Evolutionary conservation across 2,888 invertebrate species (phyloP).

Genomic region (Drosophila pseudotakahashii): DNA sequence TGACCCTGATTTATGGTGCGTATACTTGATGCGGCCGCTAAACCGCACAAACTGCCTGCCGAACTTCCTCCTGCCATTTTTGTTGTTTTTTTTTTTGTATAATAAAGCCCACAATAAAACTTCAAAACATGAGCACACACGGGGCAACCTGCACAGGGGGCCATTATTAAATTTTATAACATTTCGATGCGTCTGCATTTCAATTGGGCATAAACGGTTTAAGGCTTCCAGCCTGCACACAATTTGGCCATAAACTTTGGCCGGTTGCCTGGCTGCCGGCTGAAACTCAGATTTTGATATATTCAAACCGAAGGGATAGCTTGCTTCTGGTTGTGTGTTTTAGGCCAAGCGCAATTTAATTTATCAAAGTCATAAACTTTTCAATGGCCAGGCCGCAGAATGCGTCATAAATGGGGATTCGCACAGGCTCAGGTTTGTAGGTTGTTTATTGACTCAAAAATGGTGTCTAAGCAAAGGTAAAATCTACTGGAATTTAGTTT

Average conservation of each 20-base stretch:
- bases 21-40: constrained; percentile 75
- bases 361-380: constrained; percentile 79
- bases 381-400: constrained; percentile 58
- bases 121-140: constrained; percentile 30
- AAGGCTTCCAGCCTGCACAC: constrained; percentile 50
- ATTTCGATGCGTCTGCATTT: constrained; percentile 76
- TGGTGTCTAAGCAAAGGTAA: neutral
- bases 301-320: constrained; percentile 33
- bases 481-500: neutral
- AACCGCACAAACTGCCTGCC: constrained; percentile 63
- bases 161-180: constrained; percentile 76
- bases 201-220: constrained; percentile 74
- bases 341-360: constrained; percentile 69
- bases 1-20: constrained; percentile 76
- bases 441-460: constrained; percentile 24
- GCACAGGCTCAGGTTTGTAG: constrained; percentile 28
- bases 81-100: constrained; percentile 6
- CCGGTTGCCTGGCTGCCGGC: constrained; percentile 5
- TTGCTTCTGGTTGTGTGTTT: constrained; percentile 13
- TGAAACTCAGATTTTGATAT: constrained; percentile 29
- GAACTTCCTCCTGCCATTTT: constrained; percentile 21
- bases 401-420: constrained; percentile 56
- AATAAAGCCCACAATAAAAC: constrained; percentile 57
- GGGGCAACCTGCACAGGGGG: neutral
- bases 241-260: constrained; percentile 50